Evolutionary conservation across 2,888 invertebrate species (phyloP).

Genomic region (Acleris cristana): DNA sequence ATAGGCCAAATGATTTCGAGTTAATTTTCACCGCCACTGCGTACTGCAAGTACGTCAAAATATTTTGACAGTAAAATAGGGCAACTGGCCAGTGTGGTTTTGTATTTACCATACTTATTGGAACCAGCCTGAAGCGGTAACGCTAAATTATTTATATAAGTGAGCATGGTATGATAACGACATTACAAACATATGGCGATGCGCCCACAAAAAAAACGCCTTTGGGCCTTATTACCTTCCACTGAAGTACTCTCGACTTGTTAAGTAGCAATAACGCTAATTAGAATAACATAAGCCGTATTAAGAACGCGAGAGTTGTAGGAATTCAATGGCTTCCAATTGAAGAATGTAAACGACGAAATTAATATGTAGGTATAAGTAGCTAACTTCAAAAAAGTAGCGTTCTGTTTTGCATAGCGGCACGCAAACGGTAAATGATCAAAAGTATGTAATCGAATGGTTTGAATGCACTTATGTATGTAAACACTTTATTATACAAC

Average conservation of each 20-base stretch:
- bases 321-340: not conserved
- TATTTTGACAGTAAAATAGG: slow-evolving; percentile 10
- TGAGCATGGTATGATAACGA: slow-evolving; percentile 41
- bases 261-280: slow-evolving; percentile 33
- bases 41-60: not conserved
- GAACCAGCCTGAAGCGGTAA: slow-evolving; percentile 30
- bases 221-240: slow-evolving; percentile 44
- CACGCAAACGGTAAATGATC: too few relatives aligned
- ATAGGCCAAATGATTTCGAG: not conserved
- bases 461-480: too few relatives aligned
- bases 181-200: slow-evolving; percentile 46
- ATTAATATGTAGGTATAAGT: too few relatives aligned
- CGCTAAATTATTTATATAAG: slow-evolving; percentile 35
- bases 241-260: slow-evolving; percentile 31
- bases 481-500: too few relatives aligned
- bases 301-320: not conserved
- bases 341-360: too few relatives aligned
- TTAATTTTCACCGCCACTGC: not conserved
- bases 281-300: slow-evolving; percentile 9
- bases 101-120: slow-evolving; percentile 30
- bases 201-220: slow-evolving; percentile 46
- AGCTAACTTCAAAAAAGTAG: too few relatives aligned
- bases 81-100: slow-evolving; percentile 21
- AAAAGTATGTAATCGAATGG: too few relatives aligned
- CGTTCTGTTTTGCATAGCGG: too few relatives aligned